Base-by-base conservation (phyloP, 1,140 invertebrate species). In the Steinernema feltiae region DNA sequence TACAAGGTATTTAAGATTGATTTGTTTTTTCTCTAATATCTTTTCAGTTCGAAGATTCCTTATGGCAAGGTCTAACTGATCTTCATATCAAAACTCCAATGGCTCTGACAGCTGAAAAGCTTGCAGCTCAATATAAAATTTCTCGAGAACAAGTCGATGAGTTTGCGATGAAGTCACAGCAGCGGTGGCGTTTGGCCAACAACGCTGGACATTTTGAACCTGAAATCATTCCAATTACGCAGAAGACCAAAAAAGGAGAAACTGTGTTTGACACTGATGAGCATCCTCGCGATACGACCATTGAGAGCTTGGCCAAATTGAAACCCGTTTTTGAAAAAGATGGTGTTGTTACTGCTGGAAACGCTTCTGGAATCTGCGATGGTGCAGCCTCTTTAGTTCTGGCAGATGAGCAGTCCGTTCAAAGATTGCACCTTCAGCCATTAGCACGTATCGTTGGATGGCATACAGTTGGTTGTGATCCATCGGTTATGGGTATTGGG, bases 71-170 rank as follows among this genome's bases (percentile, higher is more conserved):
- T 1, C 89, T 99, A 0, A 92, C 92, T 0, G 97, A 99, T 87
- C 90, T 90, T 0, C 92, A 95, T 85, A 94, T 93, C 85, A 92
- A 94, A 82, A 89, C 94, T 21, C 93, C 95, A 0, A 99, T 99
- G 97, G 97, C 93, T 2, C 87, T 97, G 77, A 99, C 97, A 0
- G 97, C 97, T 15, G 97, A 99, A 88, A 99, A 98, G 87, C 89
- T 99, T 32, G 96, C 94, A 1, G 92, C 91, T 24, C 92, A 98
- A 85, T 97, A 93, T 85, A 91, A 92, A 32, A 89, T 99, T 31
- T 92, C 91, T 0, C 89, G 93, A 71, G 90, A 93, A 80, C 93
- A 97, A 81, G 92, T 92, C 74, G 95, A 99, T 85, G 88, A 91
- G 77, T 98, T 93, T 89, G 91, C 96, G 2, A 85, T 96, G 0